A percentile compares a stretch with the other conserved stretches of the same genome.
Evolutionary conservation across 2,113 vertebrate genomes (phyloP).

Genomic region (Pteropus alecto): DNA sequence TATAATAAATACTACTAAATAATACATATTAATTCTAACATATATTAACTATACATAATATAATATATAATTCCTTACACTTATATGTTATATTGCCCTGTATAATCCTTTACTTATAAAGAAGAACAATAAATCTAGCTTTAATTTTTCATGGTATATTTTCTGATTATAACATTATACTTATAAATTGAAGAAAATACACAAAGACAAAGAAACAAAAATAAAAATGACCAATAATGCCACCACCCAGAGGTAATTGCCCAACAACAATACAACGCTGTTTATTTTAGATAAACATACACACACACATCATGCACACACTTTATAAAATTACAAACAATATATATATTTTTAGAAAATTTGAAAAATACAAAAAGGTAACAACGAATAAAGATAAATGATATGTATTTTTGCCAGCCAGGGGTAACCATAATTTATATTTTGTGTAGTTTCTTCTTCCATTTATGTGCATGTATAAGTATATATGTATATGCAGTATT

Average conservation of each 20-base stretch:
- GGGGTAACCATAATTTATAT: not conserved
- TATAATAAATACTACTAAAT: not conserved
- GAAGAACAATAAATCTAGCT: not conserved
- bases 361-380: constrained; percentile 7
- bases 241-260: not conserved
- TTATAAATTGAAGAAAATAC: constrained; percentile 9
- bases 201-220: not conserved
- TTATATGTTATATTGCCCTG: not conserved
- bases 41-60: not conserved
- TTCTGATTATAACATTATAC: not conserved
- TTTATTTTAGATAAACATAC: not conserved
- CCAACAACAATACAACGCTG: not conserved
- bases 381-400: not conserved
- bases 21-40: not conserved
- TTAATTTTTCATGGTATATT: not conserved
- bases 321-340: not conserved
- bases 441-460: not conserved
- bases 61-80: not conserved
- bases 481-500: not conserved
- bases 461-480: not conserved
- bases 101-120: not conserved
- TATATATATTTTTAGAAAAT: not conserved
- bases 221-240: not conserved
- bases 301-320: not conserved
- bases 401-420: not conserved